phyloP scores from a whole-genome alignment of 1,140 invertebrate genomes.

The Saccostrea echinata region DNA sequence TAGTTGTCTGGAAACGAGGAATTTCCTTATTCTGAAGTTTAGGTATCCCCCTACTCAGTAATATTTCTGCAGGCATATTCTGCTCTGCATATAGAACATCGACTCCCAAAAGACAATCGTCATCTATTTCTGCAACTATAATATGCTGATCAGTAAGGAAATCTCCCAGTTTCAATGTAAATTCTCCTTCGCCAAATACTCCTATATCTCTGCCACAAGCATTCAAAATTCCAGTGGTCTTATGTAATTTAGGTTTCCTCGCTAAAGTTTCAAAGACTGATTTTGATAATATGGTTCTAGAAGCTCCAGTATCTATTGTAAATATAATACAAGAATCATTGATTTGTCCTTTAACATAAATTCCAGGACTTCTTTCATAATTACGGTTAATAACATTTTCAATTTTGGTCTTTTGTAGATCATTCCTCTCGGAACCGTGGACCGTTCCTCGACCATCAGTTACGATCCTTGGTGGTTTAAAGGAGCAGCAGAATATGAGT shows the following conservation, averaged over 20 bases:
- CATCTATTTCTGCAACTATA: conserved; percentile 58
- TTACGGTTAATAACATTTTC: background rate
- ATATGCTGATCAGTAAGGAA: conserved; percentile 36
- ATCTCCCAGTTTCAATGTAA: conserved; percentile 37
- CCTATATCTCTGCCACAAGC: conserved; percentile 36
- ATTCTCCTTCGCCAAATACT: conserved; percentile 18
- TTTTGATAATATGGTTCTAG: conserved; percentile 46
- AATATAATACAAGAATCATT: conserved; percentile 2
- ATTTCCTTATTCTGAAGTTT: conserved; percentile 2
- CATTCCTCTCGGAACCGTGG: background rate
- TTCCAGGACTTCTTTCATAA: background rate
- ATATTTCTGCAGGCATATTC: conserved; percentile 36
- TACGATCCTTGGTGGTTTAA: conserved; percentile 40
- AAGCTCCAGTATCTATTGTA: conserved; percentile 28
- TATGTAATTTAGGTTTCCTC: conserved; percentile 10
- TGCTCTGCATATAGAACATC: conserved; percentile 38
- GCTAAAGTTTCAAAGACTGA: conserved; percentile 14
- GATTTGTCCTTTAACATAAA: conserved; percentile 43
- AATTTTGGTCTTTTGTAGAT: background rate
- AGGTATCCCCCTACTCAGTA: background rate
- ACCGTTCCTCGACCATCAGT: background rate
- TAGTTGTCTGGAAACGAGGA: conserved; percentile 38
- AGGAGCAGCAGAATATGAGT: background rate
- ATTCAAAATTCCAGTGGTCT: conserved; percentile 36
- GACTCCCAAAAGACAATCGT: conserved; percentile 52